Evolutionary conservation across 2,888 invertebrate genomes (phyloP), one percentile per base, ranked within the genome.

Genomic region (Cryptocheilus praepositus): DNA sequence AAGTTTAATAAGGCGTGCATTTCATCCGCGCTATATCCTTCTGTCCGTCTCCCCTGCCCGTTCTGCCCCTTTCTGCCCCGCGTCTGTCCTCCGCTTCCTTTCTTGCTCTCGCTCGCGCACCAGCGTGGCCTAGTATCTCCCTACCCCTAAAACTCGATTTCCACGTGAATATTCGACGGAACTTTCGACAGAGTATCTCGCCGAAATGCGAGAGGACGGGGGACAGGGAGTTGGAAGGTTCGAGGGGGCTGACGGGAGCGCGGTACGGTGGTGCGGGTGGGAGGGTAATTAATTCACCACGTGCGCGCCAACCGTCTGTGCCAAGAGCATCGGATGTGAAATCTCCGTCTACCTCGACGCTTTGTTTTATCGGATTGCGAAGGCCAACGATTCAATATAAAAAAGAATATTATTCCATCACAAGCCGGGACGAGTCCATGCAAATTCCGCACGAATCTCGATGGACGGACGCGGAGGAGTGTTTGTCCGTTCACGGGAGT

Each of bases 1-100:
- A 64, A 59, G 36, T 61, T 57, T 66, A 66, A 66, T 66, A 61
- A 61, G 61, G 46, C 60, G 53, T 56, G 49, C 60, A 43, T 56
- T 60, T 51, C 36, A 28, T 49, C 49, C 36, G 36, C 36, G 36
- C 36, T 36, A 49, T 8, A n/a, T n/a, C 18, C 49, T 21, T 52
- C 22, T 18, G 21, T 57, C 11, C 21, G 36, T 22, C 52, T 52
- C 52, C 22, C 16, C 15, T 19, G 7, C 16, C 49, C 18, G 4
- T 16, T 49, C 49, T n/a, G 19, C 36, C 36, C 16, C 16, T 16
- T 49, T n/a, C 49, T 49, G n/a, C n/a, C n/a, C 46, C 46, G 15
- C 11, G 46, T n/a, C 16, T 15, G 46, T n/a, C n/a, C 46, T 46
- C 18, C 11, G 28, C n/a, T 28, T 7, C 28, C 28, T 28, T 28